Evolutionary conservation across 2,888 invertebrate genomes (phyloP).

Genomic region (Tenthredo amoena): DNA sequence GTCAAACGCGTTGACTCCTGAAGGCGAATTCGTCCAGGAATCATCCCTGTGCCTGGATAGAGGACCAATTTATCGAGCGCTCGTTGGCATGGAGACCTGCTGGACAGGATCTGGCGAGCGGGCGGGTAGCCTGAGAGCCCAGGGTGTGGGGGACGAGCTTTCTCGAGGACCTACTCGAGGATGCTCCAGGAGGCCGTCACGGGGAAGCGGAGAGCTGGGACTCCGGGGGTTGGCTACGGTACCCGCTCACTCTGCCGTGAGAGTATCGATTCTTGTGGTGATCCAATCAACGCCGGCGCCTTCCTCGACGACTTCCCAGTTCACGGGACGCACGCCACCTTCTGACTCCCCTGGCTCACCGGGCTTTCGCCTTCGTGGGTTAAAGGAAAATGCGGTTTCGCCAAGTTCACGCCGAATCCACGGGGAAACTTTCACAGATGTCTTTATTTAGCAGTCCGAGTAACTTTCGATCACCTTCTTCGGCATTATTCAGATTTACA

Average conservation of each 20-base stretch:
- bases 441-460: neutral
- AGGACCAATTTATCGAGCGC: constrained; percentile 78
- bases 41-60: constrained; percentile 46
- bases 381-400: neutral
- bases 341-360: constrained; percentile 22
- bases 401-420: neutral
- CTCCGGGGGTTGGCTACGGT: constrained; percentile 48
- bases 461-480: neutral
- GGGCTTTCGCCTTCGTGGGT: neutral
- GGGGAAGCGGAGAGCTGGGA: constrained; percentile 69
- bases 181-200: constrained; percentile 77
- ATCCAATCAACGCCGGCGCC: constrained; percentile 77
- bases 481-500: neutral
- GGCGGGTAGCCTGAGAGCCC: constrained; percentile 75
- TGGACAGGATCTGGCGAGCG: constrained; percentile 73
- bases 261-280: constrained; percentile 76
- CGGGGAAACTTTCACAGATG: neutral
- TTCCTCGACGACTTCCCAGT: constrained; percentile 69
- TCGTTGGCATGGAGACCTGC: constrained; percentile 78
- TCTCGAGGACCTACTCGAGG: constrained; percentile 68
- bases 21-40: constrained; percentile 40
- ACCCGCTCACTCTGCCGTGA: constrained; percentile 52
- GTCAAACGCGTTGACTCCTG: constrained; percentile 37
- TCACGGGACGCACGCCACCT: constrained; percentile 37
- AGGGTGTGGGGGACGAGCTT: constrained; percentile 62